phyloP scores from a whole-genome alignment of 2,113 vertebrate genomes.

The Hydropotes inermis region DNA sequence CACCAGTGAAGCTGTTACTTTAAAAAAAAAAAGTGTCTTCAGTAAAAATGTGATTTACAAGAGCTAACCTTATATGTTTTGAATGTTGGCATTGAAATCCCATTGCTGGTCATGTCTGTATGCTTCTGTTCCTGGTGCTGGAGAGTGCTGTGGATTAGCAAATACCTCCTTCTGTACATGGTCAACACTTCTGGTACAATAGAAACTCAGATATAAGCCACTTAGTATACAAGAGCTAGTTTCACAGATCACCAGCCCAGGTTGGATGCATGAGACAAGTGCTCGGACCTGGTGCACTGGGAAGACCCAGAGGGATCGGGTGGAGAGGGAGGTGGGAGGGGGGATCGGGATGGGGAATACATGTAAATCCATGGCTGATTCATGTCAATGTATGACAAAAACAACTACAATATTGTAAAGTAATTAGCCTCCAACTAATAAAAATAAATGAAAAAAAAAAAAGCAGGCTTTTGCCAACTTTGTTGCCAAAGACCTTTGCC shows the following conservation, averaged over 20 bases:
- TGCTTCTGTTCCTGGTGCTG: conserved; percentile 90
- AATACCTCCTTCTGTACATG: not conserved
- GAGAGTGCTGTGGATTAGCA: not conserved
- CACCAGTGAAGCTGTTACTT: conserved; percentile 78
- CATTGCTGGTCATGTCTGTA: conserved; percentile 90
- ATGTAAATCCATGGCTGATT: too few species aligned
- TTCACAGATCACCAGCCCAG: not conserved
- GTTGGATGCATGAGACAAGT: too few species aligned
- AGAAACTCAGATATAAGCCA: not conserved
- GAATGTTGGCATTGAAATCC: conserved; percentile 85
- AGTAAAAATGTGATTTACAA: conserved; percentile 88
- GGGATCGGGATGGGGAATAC: too few species aligned
- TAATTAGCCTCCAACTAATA: too few species aligned
- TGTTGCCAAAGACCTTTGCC: too few species aligned
- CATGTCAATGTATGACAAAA: too few species aligned
- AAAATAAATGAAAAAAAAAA: too few species aligned
- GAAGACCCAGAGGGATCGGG: too few species aligned
- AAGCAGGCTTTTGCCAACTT: too few species aligned
- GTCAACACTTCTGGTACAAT: not conserved
- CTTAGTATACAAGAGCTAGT: not conserved
- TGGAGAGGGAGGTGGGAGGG: too few species aligned
- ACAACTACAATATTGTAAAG: too few species aligned
- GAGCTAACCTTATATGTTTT: conserved; percentile 91
- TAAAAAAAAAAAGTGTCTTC: conserved; percentile 83
- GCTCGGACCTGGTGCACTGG: too few species aligned